Percentiles rank a stretch among this genome's conserved stretches.
phyloP scores from a whole-genome alignment of 2,888 invertebrate genomes.

The Prosopocoilus inquinatus region DNA sequence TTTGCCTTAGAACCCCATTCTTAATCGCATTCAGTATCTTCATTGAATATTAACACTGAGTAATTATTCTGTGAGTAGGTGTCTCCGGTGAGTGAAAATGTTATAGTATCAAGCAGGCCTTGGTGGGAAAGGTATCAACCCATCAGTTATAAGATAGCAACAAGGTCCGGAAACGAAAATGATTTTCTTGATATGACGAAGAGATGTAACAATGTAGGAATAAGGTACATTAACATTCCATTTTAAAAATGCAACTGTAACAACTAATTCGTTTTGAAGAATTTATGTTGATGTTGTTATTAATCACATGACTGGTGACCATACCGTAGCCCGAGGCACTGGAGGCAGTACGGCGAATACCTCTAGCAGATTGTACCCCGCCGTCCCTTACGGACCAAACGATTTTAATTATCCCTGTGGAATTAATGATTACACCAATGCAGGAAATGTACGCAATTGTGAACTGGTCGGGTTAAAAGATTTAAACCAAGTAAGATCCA shows the following conservation, averaged over 20 bases:
- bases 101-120: conserved; percentile 58
- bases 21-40: no score
- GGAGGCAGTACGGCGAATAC: conserved; percentile 59
- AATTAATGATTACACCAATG: conserved; percentile 66
- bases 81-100: conserved; percentile 74
- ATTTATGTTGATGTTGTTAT: conserved; percentile 84
- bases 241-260: neutral
- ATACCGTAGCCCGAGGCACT: conserved; percentile 56
- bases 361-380: conserved; percentile 47
- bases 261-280: conserved; percentile 46
- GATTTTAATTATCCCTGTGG: conserved; percentile 71
- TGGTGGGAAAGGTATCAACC: conserved; percentile 92
- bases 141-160: conserved; percentile 71
- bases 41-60: no score
- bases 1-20: no score
- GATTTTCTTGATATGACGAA: conserved; percentile 75
- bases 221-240: conserved; percentile 52
- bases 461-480: conserved; percentile 66
- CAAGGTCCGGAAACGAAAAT: conserved; percentile 73
- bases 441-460: conserved; percentile 57
- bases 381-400: conserved; percentile 62
- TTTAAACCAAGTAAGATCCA: conserved; percentile 60
- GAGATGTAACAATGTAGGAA: conserved; percentile 76
- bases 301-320: conserved; percentile 76
- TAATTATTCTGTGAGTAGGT: conserved; percentile 50